Base-by-base conservation (phyloP, 2,888 invertebrate genomes). In the Vanessa cardui region DNA sequence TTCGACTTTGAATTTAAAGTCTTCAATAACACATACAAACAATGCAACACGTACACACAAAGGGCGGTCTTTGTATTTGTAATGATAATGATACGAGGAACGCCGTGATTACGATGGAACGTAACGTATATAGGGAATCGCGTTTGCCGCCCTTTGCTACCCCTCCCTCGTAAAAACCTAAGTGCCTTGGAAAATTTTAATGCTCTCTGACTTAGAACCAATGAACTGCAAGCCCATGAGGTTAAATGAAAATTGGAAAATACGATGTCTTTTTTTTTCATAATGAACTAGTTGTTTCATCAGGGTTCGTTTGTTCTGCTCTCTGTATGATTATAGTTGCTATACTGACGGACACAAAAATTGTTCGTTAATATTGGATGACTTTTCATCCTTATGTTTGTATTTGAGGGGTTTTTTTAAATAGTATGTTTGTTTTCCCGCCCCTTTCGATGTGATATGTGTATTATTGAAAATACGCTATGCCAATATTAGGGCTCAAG, bases 61-160 rank as follows among this genome's bases (percentile, higher is more conserved):
- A 54, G 39, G 39, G 26, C 21, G 6, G 45, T 46, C 31, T 52
- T 50, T 60, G 65, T 60, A 65, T 65, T 65, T 31, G 60, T 60
- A 65, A 60, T 46, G 65, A 60, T 65, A 65, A 65, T 65, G 65
- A 58, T 45, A 31, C 58, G 26, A 60, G 54, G 65, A 52, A 60
- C 46, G 60, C 60, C 20, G 60, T 65, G 52, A 65, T 61, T 61
- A 65, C 52, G 20, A 44, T 20, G 49, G 58, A 54, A 54, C 21
- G 46, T 54, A 52, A 46, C 20, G 45, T 39, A 45, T 52, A 64
- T 46, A 45, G 39, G 20, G 50, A 54, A 56, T 56, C 18, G 33
- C n/a, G 39, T 56, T 47, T 56, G n/a, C 33, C 56, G n/a, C 56
- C 39, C 39, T 56, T 56, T 56, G 56, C 18, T 56, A 56, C 16